Percentiles rank a stretch among this genome's conserved stretches.
phyloP scores from a whole-genome alignment of 2,797 vertebrate genomes.

The Pseudochirops cupreus region DNA sequence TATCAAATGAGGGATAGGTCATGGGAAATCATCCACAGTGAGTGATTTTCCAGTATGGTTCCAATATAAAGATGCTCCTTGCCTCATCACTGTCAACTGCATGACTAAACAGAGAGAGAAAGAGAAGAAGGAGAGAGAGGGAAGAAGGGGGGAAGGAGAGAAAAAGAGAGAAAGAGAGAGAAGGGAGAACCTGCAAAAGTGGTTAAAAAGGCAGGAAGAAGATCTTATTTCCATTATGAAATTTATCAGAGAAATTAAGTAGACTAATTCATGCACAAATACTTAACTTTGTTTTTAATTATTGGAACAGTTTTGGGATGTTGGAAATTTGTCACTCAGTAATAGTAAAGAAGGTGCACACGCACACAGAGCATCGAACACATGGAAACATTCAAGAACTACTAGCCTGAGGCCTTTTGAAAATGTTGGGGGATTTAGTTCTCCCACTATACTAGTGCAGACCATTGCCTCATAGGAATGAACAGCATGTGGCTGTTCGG shows the following conservation, averaged over 20 bases:
- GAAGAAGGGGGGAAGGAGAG: too few relatives aligned
- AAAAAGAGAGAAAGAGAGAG: not conserved
- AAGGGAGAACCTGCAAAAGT: not conserved
- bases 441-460: not conserved
- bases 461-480: not conserved
- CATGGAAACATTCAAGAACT: slow-evolving; percentile 60
- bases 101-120: not conserved
- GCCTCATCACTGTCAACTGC: not conserved
- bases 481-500: slow-evolving; percentile 62
- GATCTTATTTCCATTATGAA: not conserved
- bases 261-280: slow-evolving; percentile 62
- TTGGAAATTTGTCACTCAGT: slow-evolving; percentile 73
- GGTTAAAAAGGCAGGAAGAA: not conserved
- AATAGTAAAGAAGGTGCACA: slow-evolving; percentile 39
- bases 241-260: slow-evolving; percentile 59
- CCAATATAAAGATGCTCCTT: not conserved
- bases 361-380: slow-evolving; percentile 15
- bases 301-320: slow-evolving; percentile 58
- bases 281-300: slow-evolving; percentile 62
- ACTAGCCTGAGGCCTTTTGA: slow-evolving; percentile 71
- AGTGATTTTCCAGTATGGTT: not conserved
- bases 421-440: slow-evolving; percentile 42
- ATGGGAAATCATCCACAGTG: not conserved
- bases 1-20: not conserved
- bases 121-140: too few relatives aligned